Base-by-base conservation (phyloP, 2,888 invertebrate species). In the Metacarcinus magister region DNA sequence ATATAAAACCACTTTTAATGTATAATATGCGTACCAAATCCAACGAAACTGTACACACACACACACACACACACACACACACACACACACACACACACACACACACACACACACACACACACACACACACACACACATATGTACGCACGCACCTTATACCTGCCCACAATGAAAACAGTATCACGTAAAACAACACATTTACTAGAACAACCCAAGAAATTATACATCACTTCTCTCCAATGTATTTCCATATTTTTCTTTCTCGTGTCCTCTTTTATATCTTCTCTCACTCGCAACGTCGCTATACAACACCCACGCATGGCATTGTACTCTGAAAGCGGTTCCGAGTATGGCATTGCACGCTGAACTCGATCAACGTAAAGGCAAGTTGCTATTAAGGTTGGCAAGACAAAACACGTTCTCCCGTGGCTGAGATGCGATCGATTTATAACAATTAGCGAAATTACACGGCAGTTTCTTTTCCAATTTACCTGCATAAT, bases 401-500 rank as follows among this genome's bases (percentile, higher is more conserved):
- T 1, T 23, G 82, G 13, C 82, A 16, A 82, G 82, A 82, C 13
- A 82, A 82, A 82, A 32, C 82, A 32, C 23, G 32, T 82, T 82
- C 82, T 32, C 82, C 82, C 82, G 32, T 10, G 32, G 82, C 7
- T 23, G 32, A 82, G 75, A 82, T 82, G 32, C 32, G 28, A 82
- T 82, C 82, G 82, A 82, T 82, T 82, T 82, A 82, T 82, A 82
- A 32, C 32, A 32, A 32, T 82, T 82, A 82, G 82, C 13, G 8
- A 82, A 82, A 82, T 82, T 82, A 28, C 82, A 28, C 32, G 82
- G 82, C 82, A 82, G 28, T 82, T 82, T 82, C 82, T 82, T 82
- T 82, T 82, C 32, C 32, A 82, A 82, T 82, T 32, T 82, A 82
- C 82, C 82, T 82, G 82, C 82, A 82, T 82, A 82, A 82, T 82